These are phyloP conservation scores for Riptortus pedestris DNA, from an alignment of 1,140 invertebrate genomes.

Conservation along the genomic window DNA sequence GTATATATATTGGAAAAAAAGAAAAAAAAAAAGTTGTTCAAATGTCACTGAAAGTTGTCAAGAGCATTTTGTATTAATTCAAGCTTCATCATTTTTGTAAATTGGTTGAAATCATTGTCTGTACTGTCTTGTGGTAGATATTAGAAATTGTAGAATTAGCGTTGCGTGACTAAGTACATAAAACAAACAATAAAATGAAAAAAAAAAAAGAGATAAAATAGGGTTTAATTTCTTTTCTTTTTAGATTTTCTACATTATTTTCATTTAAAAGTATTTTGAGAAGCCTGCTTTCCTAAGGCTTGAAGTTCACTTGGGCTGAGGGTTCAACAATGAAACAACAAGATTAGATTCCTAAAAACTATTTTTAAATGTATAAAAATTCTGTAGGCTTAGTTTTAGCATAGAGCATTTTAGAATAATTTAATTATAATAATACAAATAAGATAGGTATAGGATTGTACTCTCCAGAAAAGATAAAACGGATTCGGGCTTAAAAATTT, in stretches of 20 bases:
- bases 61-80: not conserved
- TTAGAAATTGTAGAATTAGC: conserved; percentile 11
- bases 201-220: conserved; percentile 9
- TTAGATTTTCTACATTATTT: not conserved
- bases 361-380: conserved; percentile 20
- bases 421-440: conserved; percentile 8
- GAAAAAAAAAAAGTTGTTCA: not conserved
- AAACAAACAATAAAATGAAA: not conserved
- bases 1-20: not conserved
- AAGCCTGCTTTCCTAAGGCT: conserved; percentile 8
- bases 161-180: not conserved
- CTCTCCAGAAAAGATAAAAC: conserved; percentile 13
- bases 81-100: conserved; percentile 18
- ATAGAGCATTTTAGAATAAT: conserved; percentile 16
- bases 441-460: conserved; percentile 13
- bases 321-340: conserved; percentile 8
- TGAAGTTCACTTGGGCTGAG: conserved; percentile 5
- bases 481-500: conserved; percentile 18
- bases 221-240: conserved; percentile 5
- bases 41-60: no score
- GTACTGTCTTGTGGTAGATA: conserved; percentile 17
- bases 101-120: conserved; percentile 14
- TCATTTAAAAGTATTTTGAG: not conserved
- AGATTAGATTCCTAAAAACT: conserved; percentile 20
- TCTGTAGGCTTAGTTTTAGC: conserved; percentile 16